A percentile compares a stretch with the other conserved stretches of the same genome.
phyloP scores from a whole-genome alignment of 2,797 vertebrate genomes.

The Nyctalus aviator region DNA sequence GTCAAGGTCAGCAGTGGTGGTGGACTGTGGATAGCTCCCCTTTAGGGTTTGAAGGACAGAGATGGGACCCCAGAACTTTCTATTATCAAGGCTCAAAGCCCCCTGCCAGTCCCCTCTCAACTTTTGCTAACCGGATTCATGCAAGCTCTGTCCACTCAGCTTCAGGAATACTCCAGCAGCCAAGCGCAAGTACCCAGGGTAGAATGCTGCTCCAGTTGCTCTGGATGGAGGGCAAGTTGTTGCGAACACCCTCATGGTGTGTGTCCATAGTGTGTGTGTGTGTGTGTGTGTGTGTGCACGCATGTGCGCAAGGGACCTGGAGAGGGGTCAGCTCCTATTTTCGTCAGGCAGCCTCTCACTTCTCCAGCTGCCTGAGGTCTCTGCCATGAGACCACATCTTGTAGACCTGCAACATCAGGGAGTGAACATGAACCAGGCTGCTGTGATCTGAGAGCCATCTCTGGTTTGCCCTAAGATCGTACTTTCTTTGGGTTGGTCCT shows the following conservation, averaged over 20 bases:
- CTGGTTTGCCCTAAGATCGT: neutral
- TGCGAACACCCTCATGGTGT: neutral
- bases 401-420: neutral
- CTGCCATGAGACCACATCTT: neutral
- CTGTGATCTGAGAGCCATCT: neutral
- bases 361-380: neutral
- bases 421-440: neutral
- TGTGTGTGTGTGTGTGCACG: neutral
- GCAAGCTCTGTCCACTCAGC: conserved; percentile 31
- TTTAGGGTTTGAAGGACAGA: conserved; percentile 12
- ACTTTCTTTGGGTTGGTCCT: neutral
- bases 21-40: neutral
- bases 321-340: neutral
- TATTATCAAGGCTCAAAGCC: conserved; percentile 19
- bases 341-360: neutral
- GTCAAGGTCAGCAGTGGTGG: conserved; percentile 5
- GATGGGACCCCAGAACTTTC: conserved; percentile 34
- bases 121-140: conserved; percentile 6
- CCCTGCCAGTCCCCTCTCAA: neutral
- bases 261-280: too few relatives aligned
- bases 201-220: neutral
- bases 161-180: conserved; percentile 2
- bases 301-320: neutral
- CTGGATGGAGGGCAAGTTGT: neutral
- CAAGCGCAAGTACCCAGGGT: neutral